phyloP scores from a whole-genome alignment of 1,140 invertebrate genomes.

The Wasmannia auropunctata region DNA sequence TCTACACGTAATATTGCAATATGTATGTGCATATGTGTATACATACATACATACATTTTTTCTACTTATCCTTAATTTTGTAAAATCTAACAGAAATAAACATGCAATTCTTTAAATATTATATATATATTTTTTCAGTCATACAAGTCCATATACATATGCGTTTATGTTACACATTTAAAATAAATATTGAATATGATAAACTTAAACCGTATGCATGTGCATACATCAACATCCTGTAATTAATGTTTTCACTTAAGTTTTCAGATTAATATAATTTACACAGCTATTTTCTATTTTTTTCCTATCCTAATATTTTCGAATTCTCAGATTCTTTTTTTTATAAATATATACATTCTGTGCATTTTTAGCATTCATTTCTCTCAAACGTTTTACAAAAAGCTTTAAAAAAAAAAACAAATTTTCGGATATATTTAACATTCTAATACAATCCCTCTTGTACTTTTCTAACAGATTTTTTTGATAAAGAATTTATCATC shows the following conservation, averaged over 20 bases:
- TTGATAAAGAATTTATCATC: background rate
- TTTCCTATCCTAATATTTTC: background rate
- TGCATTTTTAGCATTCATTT: background rate
- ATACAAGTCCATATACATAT: background rate
- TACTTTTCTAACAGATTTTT: background rate
- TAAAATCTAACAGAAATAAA: constrained; percentile 26
- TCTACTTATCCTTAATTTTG: background rate
- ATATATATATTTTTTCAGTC: background rate
- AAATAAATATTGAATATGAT: background rate
- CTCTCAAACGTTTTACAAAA: background rate
- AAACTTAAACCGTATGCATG: background rate
- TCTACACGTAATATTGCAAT: background rate
- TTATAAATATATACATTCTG: background rate
- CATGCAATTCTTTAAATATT: background rate
- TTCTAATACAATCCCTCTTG: background rate
- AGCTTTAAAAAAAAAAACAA: background rate
- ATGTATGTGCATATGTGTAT: background rate
- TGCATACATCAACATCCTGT: background rate
- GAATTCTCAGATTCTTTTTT: background rate
- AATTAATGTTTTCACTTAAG: background rate
- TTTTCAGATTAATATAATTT: background rate
- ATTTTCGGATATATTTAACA: background rate
- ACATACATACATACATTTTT: background rate
- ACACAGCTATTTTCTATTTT: background rate
- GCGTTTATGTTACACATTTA: background rate